Evolutionary conservation across 2,888 invertebrate species (phyloP).

Genomic region (Hydroisotoma schaefferi): DNA sequence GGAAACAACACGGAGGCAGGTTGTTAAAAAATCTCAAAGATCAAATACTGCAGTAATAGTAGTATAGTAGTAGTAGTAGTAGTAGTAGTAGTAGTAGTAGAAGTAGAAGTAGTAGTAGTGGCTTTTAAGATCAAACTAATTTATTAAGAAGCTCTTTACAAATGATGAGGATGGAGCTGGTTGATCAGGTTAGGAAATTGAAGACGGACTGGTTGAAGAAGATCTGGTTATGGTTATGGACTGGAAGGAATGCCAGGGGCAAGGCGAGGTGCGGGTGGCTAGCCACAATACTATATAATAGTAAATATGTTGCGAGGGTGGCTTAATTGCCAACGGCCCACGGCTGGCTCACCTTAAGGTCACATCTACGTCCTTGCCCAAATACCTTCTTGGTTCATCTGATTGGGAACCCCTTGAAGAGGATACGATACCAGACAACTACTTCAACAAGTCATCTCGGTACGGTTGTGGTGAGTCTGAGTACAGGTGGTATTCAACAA

Average conservation of each 20-base stretch:
- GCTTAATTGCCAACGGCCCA: slow-evolving; percentile 49
- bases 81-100: neutral
- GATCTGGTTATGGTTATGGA: slow-evolving; percentile 2
- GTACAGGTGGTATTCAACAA: slow-evolving; percentile 5
- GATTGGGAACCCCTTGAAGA: slow-evolving; percentile 28
- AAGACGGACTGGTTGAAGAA: slow-evolving; percentile 16
- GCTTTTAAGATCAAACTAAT: too few species aligned
- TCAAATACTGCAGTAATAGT: too few species aligned
- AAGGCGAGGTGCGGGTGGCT: slow-evolving; percentile 49
- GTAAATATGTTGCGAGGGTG: slow-evolving; percentile 48
- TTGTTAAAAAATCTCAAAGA: neutral
- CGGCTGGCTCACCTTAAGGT: slow-evolving; percentile 49
- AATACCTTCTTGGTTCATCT: slow-evolving; percentile 44
- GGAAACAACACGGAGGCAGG: too few species aligned
- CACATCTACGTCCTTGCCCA: slow-evolving; percentile 49
- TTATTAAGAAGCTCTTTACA: too few species aligned
- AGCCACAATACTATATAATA: slow-evolving; percentile 41
- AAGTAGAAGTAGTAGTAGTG: slow-evolving; percentile 3
- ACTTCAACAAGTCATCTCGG: neutral
- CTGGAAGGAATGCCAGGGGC: slow-evolving; percentile 47
- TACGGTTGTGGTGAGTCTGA: too few species aligned
- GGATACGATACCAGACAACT: neutral
- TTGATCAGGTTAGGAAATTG: slow-evolving; percentile 4
- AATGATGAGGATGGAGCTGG: too few species aligned
- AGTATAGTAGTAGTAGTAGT: too few species aligned